Conservation (phyloP, 2,888 invertebrate species). For the Mimas tiliae region DNA sequence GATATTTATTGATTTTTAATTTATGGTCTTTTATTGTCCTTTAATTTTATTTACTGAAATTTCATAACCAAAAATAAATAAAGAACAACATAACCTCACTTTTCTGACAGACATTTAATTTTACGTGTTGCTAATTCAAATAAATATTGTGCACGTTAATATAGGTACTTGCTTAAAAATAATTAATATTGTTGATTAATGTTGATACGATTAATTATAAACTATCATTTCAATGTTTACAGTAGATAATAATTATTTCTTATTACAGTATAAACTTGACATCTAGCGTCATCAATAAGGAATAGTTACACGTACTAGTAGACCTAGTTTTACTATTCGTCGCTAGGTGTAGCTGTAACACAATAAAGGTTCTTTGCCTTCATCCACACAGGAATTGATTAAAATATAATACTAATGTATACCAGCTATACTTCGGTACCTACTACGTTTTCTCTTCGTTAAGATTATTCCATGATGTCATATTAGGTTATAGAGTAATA, state of each 20-base stretch:
- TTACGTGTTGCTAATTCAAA: background rate
- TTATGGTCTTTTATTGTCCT: background rate
- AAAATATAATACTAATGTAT: too few relatives aligned
- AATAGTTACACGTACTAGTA: background rate
- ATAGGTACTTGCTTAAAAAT: too few relatives aligned
- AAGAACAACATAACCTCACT: constrained; percentile 24
- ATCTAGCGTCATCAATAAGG: background rate
- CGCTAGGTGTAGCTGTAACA: background rate
- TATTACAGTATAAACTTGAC: background rate
- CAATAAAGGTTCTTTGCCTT: background rate
- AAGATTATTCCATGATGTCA: too few relatives aligned
- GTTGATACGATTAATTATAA: too few relatives aligned
- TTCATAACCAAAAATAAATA: constrained; percentile 23
- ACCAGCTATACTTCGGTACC: too few relatives aligned
- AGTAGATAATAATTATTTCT: too few relatives aligned
- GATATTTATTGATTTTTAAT: background rate
- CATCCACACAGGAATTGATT: background rate
- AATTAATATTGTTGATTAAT: too few relatives aligned
- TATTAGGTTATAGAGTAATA: too few relatives aligned
- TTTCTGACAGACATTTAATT: background rate
- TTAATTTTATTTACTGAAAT: background rate
- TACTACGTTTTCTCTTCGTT: too few relatives aligned
- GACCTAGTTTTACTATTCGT: constrained; percentile 5
- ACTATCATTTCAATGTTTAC: too few relatives aligned
- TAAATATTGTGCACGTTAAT: too few relatives aligned